Conservation (phyloP, 2,113 vertebrate species). For the Pelvicachromis taeniatus region DNA sequence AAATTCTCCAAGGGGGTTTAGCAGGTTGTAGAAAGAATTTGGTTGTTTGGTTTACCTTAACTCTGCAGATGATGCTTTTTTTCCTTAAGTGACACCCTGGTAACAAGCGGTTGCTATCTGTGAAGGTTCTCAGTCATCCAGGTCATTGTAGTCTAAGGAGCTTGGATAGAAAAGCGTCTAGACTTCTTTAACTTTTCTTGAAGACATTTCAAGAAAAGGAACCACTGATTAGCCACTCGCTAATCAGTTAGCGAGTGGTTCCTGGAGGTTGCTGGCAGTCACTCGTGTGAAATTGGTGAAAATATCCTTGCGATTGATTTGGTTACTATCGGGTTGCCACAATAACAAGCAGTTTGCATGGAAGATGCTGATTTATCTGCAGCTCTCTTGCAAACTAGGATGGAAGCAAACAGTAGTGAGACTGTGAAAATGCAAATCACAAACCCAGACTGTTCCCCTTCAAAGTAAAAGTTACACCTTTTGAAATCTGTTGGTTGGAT, state of each 20-base stretch:
- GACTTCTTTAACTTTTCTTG: too few relatives aligned
- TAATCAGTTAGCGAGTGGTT: neutral
- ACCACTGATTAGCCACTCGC: too few relatives aligned
- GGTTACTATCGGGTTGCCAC: neutral
- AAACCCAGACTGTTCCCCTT: neutral
- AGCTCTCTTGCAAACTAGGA: neutral
- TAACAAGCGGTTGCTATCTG: neutral
- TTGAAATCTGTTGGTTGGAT: neutral
- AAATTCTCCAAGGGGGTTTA: neutral
- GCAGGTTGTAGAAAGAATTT: neutral
- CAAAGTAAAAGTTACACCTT: accelerated
- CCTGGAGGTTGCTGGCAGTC: neutral
- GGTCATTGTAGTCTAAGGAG: too few relatives aligned
- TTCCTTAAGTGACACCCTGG: neutral
- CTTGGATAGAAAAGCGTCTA: too few relatives aligned
- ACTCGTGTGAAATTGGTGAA: neutral
- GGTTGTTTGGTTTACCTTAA: neutral
- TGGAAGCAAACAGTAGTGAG: neutral
- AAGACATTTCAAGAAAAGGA: too few relatives aligned
- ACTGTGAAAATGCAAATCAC: neutral
- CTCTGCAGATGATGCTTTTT: neutral
- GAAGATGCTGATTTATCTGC: neutral
- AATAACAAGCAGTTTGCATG: neutral
- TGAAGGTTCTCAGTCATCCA: too few relatives aligned
- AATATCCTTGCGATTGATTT: neutral